These are phyloP conservation scores for Isotomurus palustris DNA, from an alignment of 2,888 invertebrate species.

Conservation along the genomic window DNA sequence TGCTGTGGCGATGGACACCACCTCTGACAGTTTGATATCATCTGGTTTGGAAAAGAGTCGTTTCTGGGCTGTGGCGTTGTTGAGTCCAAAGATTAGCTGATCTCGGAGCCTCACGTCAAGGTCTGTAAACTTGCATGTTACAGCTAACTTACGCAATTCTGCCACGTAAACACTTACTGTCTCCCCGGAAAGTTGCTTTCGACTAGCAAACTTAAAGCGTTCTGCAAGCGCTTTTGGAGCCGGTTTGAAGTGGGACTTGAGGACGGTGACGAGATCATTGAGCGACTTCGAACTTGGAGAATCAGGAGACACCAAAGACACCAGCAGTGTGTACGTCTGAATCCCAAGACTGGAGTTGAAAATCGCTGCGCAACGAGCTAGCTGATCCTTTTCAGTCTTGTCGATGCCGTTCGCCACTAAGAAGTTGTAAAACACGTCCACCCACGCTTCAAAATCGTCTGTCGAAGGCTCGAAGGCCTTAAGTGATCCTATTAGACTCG, in stretches of 20 bases:
- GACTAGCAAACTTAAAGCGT: conserved; percentile 5
- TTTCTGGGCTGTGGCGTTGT: conserved; percentile 5
- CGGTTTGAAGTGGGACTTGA: conserved; percentile 11
- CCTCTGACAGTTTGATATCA: conserved; percentile 1
- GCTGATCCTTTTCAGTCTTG: neutral
- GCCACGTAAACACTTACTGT: conserved; percentile 5
- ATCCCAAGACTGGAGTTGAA: conserved; percentile 8
- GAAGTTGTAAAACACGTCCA: neutral
- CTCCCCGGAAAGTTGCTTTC: conserved; percentile 11
- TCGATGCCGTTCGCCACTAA: conserved; percentile 12
- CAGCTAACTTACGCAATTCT: conserved; percentile 3
- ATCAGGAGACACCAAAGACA: conserved; percentile 8
- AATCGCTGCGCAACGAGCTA: conserved; percentile 1
- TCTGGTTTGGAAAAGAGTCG: conserved; percentile 6
- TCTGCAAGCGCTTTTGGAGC: conserved; percentile 14
- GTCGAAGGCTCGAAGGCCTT: conserved; percentile 4
- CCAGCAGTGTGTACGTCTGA: neutral
- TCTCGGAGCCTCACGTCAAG: conserved; percentile 4
- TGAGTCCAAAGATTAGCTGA: conserved; percentile 16
- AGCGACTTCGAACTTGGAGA: neutral
- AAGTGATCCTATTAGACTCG: too few species aligned
- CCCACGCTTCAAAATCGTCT: conserved; percentile 16
- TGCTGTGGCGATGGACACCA: neutral
- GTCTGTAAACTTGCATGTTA: conserved; percentile 13
- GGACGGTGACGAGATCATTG: neutral